These are phyloP conservation scores for Furnarius figulus DNA, from an alignment of 2,113 vertebrate species.

Conservation along the genomic window DNA sequence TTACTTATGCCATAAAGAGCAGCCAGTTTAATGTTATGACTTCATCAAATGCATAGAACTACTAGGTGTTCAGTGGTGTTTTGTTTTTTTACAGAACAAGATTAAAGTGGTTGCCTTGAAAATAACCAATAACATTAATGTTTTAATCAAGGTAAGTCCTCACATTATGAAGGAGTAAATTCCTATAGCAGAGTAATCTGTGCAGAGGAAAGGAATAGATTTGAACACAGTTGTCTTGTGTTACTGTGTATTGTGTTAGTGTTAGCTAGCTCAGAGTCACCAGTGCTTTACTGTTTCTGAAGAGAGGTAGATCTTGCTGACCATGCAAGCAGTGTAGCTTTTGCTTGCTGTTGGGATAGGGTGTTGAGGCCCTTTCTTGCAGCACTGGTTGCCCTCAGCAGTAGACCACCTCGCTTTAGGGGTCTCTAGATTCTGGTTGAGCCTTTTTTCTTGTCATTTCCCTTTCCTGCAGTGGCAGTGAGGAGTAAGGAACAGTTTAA, in stretches of 20 bases:
- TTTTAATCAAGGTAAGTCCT: slow-evolving; percentile 93
- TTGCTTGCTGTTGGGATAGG: background rate
- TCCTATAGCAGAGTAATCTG: background rate
- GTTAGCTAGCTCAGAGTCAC: background rate
- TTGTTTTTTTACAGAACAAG: slow-evolving; percentile 86
- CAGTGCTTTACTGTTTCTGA: background rate
- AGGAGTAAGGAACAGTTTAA: background rate
- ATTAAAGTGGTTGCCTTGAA: slow-evolving; percentile 99
- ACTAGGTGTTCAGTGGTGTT: background rate
- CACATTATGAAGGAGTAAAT: background rate
- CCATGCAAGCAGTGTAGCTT: background rate
- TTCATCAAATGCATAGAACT: background rate
- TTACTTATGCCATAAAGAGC: background rate
- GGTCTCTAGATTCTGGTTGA: background rate
- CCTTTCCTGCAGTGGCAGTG: background rate
- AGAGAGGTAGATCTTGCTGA: background rate
- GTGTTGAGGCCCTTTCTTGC: background rate
- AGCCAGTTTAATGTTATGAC: background rate
- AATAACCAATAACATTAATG: slow-evolving; percentile 99
- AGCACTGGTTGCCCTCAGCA: background rate
- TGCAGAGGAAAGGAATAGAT: background rate
- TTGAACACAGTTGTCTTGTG: background rate
- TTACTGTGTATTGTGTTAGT: background rate
- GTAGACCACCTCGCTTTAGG: background rate
- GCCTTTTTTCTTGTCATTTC: background rate